phyloP scores from a whole-genome alignment of 1,140 invertebrate genomes.

The Tetramorium alpestre region DNA sequence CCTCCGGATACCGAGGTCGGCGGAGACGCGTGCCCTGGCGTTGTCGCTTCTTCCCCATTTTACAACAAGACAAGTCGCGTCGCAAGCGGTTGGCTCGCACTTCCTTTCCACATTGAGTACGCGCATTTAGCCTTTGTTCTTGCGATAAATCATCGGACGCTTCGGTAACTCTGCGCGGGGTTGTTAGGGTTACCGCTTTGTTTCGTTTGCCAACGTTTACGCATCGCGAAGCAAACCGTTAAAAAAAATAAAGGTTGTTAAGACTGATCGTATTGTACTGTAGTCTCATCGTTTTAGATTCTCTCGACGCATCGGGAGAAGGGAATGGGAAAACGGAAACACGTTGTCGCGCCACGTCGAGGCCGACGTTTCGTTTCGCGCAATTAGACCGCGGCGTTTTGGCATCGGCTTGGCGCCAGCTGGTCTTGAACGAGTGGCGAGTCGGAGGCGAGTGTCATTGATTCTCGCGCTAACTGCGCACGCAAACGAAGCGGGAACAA shows the following conservation, averaged over 20 bases:
- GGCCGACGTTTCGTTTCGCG: background rate
- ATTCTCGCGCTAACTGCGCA: constrained; percentile 16
- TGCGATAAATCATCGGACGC: constrained; percentile 58
- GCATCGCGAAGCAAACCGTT: background rate
- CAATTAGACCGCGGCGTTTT: constrained; percentile 3
- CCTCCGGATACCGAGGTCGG: background rate
- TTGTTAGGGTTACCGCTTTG: constrained; percentile 17
- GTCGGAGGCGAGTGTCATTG: background rate
- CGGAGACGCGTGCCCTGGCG: background rate
- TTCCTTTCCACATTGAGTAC: constrained; percentile 47
- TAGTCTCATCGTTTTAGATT: background rate
- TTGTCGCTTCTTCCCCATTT: constrained; percentile 6
- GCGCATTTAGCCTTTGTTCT: constrained; percentile 41
- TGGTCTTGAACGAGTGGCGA: background rate
- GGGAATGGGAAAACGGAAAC: no score
- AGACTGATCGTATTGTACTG: background rate
- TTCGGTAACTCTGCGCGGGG: background rate
- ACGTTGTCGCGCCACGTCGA: background rate
- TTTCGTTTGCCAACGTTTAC: background rate
- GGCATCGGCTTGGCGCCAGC: constrained; percentile 20
- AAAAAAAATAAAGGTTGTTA: background rate
- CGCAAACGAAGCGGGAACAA: constrained; percentile 47
- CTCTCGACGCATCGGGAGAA: background rate
- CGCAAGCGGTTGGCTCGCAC: constrained; percentile 54
- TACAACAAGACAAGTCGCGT: background rate